A percentile compares a stretch with the other conserved stretches of the same genome.
phyloP scores from a whole-genome alignment of 1,140 invertebrate genomes.

The Pygmarrhopalites habei region DNA sequence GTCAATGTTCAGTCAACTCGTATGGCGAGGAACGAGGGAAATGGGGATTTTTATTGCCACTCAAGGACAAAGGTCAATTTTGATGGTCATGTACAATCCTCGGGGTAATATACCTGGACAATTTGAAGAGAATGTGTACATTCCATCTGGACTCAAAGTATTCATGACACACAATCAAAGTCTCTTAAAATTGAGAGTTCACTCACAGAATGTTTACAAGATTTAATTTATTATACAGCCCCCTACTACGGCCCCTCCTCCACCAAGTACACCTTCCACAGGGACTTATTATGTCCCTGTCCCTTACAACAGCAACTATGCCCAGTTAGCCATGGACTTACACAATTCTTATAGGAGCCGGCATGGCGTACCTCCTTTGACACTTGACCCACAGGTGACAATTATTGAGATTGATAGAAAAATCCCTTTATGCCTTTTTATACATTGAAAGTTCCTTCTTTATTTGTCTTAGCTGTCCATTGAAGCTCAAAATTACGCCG shows the following conservation, averaged over 20 bases:
- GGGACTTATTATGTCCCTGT: not conserved
- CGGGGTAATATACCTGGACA: not conserved
- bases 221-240: not conserved
- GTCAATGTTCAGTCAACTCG: constrained; percentile 6
- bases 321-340: not conserved
- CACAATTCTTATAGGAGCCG: not conserved
- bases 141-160: not conserved
- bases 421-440: not conserved
- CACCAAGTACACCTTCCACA: not conserved
- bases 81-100: constrained; percentile 15
- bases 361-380: not conserved
- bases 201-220: not conserved
- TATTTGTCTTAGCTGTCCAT: not conserved
- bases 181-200: not conserved
- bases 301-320: not conserved
- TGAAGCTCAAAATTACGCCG: not conserved
- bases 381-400: not conserved
- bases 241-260: no score
- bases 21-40: constrained; percentile 13
- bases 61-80: not conserved
- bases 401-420: not conserved
- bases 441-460: not conserved
- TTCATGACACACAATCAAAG: not conserved
- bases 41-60: constrained; percentile 12
- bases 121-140: not conserved